phyloP scores from a whole-genome alignment of 2,113 vertebrate species.

The Zosterops hypoxanthus region DNA sequence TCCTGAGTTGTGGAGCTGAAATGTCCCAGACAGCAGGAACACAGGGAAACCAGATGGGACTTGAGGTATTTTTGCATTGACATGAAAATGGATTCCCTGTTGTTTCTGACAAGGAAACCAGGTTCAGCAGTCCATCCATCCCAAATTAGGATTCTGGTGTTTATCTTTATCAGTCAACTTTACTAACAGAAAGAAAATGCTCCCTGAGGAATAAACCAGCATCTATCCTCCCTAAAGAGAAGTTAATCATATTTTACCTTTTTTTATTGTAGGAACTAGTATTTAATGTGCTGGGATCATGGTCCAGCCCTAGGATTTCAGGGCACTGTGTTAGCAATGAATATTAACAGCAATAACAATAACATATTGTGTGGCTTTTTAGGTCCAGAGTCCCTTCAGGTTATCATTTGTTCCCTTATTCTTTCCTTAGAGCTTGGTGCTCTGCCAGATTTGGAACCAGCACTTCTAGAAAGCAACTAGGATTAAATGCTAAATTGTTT shows the following conservation, averaged over 20 bases:
- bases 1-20: not conserved
- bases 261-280: not conserved
- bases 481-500: not conserved
- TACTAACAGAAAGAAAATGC: not conserved
- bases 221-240: not conserved
- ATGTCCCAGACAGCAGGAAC: not conserved
- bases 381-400: not conserved
- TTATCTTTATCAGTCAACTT: not conserved
- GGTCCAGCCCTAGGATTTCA: not conserved
- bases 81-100: not conserved
- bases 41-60: not conserved
- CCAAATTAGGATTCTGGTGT: not conserved
- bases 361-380: not conserved
- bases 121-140: not conserved
- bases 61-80: not conserved
- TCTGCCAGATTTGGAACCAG: not conserved
- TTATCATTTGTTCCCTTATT: not conserved
- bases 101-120: not conserved
- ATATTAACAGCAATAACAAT: not conserved
- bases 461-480: not conserved
- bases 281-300: not conserved
- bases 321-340: not conserved
- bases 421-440: not conserved
- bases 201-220: not conserved
- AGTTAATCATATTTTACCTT: accelerated